A percentile compares a stretch with the other conserved stretches of the same genome.
Conservation (phyloP, 2,113 vertebrate species). For the Erythrocebus patas region DNA sequence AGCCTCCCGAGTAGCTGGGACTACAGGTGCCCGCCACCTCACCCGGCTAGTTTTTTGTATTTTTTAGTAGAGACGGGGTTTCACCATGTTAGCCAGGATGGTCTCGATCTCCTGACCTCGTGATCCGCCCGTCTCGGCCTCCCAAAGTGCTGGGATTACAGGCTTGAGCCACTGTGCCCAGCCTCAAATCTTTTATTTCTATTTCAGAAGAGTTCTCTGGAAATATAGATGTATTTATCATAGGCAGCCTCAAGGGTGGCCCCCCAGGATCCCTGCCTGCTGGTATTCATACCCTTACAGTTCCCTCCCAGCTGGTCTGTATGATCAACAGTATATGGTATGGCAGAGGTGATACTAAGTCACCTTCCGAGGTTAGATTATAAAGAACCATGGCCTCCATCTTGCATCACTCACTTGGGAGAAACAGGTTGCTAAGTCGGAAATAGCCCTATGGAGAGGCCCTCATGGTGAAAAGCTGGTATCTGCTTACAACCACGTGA, state of each 20-base stretch:
- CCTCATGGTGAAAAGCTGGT: neutral
- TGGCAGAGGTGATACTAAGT: neutral
- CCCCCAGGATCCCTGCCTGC: neutral
- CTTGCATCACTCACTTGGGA: neutral
- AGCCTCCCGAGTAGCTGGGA: no score
- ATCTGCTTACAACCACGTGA: neutral
- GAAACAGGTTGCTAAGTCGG: neutral
- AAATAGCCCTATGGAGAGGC: neutral
- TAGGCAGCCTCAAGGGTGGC: neutral
- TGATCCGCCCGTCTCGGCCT: no score
- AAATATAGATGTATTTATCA: neutral
- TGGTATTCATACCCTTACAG: neutral
- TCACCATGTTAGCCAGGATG: no score
- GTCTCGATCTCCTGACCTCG: no score
- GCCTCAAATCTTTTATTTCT: neutral
- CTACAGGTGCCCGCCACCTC: no score
- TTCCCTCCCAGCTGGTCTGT: neutral
- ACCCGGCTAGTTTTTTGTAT: no score
- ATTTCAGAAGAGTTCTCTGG: neutral
- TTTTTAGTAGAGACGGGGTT: no score
- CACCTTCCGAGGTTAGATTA: neutral
- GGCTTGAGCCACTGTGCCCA: no score
- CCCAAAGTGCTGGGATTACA: no score
- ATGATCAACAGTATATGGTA: neutral
- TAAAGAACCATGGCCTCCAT: neutral